phyloP scores from a whole-genome alignment of 2,113 vertebrate species.

The Mugil cephalus region DNA sequence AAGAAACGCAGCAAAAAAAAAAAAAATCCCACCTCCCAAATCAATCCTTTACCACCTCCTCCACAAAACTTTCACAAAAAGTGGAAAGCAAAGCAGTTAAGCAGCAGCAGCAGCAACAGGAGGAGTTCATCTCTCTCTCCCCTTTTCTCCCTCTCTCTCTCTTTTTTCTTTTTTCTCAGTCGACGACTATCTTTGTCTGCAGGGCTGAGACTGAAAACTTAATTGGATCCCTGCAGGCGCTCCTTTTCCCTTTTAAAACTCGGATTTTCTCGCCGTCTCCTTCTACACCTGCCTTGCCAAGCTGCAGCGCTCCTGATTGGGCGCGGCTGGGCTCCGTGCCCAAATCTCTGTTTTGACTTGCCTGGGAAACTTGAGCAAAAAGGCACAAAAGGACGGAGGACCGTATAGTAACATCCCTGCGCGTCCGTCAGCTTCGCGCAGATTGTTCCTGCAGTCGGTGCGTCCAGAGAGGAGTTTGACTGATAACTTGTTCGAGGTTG shows the following conservation, averaged over 20 bases:
- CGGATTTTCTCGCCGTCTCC: slow-evolving; percentile 40
- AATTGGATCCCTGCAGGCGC: slow-evolving; percentile 70
- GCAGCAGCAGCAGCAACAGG: slow-evolving; percentile 10
- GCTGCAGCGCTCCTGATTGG: slow-evolving; percentile 53
- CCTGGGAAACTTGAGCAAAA: slow-evolving; percentile 71
- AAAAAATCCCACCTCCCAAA: slow-evolving; percentile 44
- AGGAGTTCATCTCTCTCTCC: slow-evolving; percentile 34
- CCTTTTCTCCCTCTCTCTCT: slow-evolving; percentile 20
- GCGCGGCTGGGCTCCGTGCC: slow-evolving; percentile 80
- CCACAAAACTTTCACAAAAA: slow-evolving; percentile 44
- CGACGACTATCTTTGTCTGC: slow-evolving; percentile 45
- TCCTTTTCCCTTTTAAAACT: slow-evolving; percentile 47
- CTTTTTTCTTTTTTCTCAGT: slow-evolving; percentile 25
- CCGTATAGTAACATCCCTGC: slow-evolving; percentile 67
- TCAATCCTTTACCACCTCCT: slow-evolving; percentile 42
- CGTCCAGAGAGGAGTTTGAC: slow-evolving; percentile 42
- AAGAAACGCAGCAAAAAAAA: neutral
- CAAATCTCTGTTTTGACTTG: slow-evolving; percentile 79
- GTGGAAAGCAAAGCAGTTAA: slow-evolving; percentile 32
- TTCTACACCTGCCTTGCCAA: slow-evolving; percentile 77
- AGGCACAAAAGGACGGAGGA: slow-evolving; percentile 64
- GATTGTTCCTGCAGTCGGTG: slow-evolving; percentile 25
- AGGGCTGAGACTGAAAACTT: slow-evolving; percentile 44
- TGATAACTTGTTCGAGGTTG: slow-evolving; percentile 13
- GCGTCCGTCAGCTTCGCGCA: slow-evolving; percentile 46